A percentile compares a stretch with the other conserved stretches of the same genome.
phyloP scores from a whole-genome alignment of 2,888 invertebrate species.

The Himalopsyche tibetana region DNA sequence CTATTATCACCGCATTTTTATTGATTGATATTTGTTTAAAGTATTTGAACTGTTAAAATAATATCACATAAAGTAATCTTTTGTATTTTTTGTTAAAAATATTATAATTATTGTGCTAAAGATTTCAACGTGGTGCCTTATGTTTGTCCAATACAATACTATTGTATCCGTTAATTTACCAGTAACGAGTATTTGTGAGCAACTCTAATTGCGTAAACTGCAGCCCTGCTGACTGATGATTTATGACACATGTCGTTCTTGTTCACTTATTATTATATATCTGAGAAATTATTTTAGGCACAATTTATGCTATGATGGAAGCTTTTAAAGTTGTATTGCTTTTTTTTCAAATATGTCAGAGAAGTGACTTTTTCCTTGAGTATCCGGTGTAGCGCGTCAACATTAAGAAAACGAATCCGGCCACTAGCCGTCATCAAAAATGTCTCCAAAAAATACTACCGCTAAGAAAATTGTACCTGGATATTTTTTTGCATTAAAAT shows the following conservation, averaged over 20 bases:
- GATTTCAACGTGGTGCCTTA: too few species aligned
- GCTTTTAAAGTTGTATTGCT: conserved; percentile 24
- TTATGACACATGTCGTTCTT: conserved; percentile 48
- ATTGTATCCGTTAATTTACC: too few species aligned
- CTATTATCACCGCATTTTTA: too few species aligned
- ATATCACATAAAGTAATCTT: too few species aligned
- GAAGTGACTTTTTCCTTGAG: conserved; percentile 14
- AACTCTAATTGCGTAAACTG: not conserved
- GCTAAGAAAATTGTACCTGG: too few species aligned
- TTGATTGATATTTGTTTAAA: too few species aligned
- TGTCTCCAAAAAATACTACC: not conserved
- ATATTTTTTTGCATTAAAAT: too few species aligned
- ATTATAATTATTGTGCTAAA: too few species aligned
- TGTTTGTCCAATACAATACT: too few species aligned
- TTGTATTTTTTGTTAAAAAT: too few species aligned
- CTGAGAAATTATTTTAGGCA: conserved; percentile 50
- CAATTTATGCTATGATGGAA: conserved; percentile 27
- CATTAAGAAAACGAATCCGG: not conserved
- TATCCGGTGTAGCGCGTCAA: conserved; percentile 8
- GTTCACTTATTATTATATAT: not conserved
- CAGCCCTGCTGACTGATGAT: conserved; percentile 49
- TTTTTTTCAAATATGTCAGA: not conserved
- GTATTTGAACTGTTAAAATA: too few species aligned
- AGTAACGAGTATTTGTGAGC: not conserved
- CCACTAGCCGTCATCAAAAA: not conserved